Evolutionary conservation across 64 coral and sea anemone genomes (phyloP), one percentile per base, ranked within the genome.

Genomic region (Astreopora myriophthalma): DNA sequence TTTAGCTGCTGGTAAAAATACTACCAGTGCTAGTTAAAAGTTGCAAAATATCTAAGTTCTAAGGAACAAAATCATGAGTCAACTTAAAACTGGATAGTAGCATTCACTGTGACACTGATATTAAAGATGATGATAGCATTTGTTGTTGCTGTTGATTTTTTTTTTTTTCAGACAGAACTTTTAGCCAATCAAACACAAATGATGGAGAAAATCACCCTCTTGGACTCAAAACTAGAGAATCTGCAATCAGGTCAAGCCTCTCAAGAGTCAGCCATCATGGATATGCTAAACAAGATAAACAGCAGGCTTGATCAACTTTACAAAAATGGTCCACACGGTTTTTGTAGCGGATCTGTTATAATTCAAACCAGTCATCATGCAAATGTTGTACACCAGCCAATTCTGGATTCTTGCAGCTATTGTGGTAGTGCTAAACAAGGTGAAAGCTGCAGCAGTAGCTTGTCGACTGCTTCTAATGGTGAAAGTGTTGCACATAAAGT

Each of bases 321-420:
- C 20, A 83, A 83, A 10, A 65, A 25, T 12, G 2, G 55, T 23
- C 32, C 79, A 32, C 57, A 83, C 19, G 49, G 52, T 34, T 57
- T 28, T 24, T 83, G 79, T 37, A 33, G 57, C 10, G 79, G 79
- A 37, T 32, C 79, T 65, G 52, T 83, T 2, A 83, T 83, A 12
- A 37, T 83, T 34, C 79, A 83, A 83, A 83, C 79, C 25, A 63
- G 55, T 6, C 57, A 31, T 83, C 79, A 64, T 83, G 79, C 79
- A 6, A 83, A 65, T 16, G 55, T 83, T 25, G 22, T 83, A 13
- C 79, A 83, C 58, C 52, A 83, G 13, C 79, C 79, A 14, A 24
- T 83, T 37, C 79, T 83, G 52, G 79, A 65, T 83, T 64, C 79
- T 23, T 64, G 79, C 34, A 38, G 52, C 13, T 83, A 55, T 6